A percentile compares a stretch with the other conserved stretches of the same genome.
phyloP scores from a whole-genome alignment of 2,113 vertebrate species.

The Leptodactylus fuscus region DNA sequence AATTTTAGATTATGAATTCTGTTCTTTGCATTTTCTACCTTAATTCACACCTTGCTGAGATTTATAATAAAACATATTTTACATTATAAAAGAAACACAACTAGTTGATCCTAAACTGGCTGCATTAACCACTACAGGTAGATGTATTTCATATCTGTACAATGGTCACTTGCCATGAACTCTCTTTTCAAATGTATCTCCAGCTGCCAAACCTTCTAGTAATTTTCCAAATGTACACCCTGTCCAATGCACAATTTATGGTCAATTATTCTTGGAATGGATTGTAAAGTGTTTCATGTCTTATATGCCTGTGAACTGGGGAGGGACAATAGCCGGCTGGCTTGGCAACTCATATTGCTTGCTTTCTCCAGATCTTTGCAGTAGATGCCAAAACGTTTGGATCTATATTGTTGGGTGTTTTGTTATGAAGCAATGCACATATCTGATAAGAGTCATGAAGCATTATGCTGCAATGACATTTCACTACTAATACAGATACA shows the following conservation, averaged over 20 bases:
- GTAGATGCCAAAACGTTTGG: constrained; percentile 36
- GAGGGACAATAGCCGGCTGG: constrained; percentile 25
- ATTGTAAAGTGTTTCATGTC: constrained; percentile 3
- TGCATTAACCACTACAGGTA: background rate
- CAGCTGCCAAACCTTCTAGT: constrained; percentile 25
- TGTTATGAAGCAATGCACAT: constrained; percentile 32
- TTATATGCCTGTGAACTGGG: constrained; percentile 36
- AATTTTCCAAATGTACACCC: constrained; percentile 11
- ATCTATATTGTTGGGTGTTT: background rate
- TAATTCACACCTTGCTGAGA: background rate
- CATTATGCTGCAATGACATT: constrained; percentile 42
- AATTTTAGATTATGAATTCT: too few relatives aligned
- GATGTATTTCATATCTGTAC: background rate
- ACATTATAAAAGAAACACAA: background rate
- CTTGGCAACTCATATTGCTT: constrained; percentile 5
- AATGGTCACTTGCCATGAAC: constrained; percentile 20
- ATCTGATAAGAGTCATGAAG: constrained; percentile 16
- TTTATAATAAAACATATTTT: background rate
- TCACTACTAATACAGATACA: constrained; percentile 5
- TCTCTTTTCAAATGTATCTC: background rate
- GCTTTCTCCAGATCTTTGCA: constrained; percentile 7
- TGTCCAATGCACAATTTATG: constrained; percentile 25
- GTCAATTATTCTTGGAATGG: constrained; percentile 4
- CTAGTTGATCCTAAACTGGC: background rate
- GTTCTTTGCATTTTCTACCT: too few relatives aligned